A percentile compares a stretch with the other conserved stretches of the same genome.
phyloP scores from a whole-genome alignment of 2,888 invertebrate species.

The Hipparchia sbordonii region DNA sequence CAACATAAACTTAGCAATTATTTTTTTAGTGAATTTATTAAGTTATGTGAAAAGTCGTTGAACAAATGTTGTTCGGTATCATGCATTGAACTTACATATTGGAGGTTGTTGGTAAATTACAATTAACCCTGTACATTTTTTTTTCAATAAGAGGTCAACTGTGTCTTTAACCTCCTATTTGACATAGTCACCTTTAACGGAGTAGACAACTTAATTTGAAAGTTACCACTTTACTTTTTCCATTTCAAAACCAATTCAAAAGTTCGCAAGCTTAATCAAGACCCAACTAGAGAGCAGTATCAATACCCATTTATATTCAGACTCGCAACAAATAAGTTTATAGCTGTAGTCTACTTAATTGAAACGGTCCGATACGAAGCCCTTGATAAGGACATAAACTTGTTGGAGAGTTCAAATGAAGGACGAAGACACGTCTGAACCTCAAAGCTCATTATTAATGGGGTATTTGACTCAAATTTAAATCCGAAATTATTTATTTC shows the following conservation, averaged over 20 bases:
- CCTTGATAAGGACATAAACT: conserved; percentile 3
- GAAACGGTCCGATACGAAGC: neutral
- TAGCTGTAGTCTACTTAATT: conserved; percentile 10
- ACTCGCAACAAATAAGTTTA: conserved; percentile 13
- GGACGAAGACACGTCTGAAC: neutral
- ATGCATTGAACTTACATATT: too few species aligned
- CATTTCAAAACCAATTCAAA: conserved; percentile 4
- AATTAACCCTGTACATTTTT: too few species aligned
- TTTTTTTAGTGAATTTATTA: too few species aligned
- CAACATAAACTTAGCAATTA: too few species aligned
- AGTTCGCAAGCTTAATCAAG: neutral
- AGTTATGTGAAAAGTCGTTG: too few species aligned
- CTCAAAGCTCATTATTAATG: too few species aligned
- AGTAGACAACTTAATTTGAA: too few species aligned
- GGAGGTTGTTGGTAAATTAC: too few species aligned
- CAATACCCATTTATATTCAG: conserved; percentile 10
- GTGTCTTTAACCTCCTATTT: neutral
- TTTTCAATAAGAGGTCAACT: too few species aligned
- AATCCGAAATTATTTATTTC: too few species aligned
- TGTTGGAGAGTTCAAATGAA: neutral
- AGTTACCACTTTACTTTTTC: neutral
- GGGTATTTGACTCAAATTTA: too few species aligned
- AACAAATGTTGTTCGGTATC: too few species aligned
- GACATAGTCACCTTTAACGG: neutral
- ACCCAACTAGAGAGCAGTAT: neutral